phyloP scores from a whole-genome alignment of 1,140 invertebrate species.

The Condylostylus longicornis region DNA sequence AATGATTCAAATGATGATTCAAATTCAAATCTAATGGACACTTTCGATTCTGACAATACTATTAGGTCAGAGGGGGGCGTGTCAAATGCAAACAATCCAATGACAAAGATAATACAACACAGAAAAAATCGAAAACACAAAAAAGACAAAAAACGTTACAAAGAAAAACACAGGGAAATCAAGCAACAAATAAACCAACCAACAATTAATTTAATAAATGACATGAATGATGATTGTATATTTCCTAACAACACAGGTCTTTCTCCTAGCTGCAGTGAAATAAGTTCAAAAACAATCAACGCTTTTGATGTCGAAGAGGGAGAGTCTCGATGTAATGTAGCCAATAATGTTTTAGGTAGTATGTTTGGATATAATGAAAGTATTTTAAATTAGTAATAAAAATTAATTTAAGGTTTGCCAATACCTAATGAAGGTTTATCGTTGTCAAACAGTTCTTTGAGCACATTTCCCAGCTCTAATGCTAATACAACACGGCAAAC shows the following conservation, averaged over 20 bases:
- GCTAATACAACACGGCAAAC: not conserved
- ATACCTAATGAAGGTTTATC: conserved; percentile 10
- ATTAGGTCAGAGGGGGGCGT: not conserved
- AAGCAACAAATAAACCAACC: not conserved
- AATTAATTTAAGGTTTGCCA: not conserved
- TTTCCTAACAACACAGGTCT: too few relatives aligned
- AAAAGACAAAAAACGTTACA: conserved; percentile 1
- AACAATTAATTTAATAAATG: too few relatives aligned
- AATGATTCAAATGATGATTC: too few relatives aligned
- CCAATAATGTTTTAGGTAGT: too few relatives aligned
- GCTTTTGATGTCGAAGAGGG: too few relatives aligned
- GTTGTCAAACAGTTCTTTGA: conserved; percentile 28
- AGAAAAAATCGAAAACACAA: not conserved
- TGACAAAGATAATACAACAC: too few relatives aligned
- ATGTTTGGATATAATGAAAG: too few relatives aligned
- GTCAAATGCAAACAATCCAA: not conserved
- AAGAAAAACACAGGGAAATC: not conserved
- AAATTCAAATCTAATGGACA: conserved; percentile 26
- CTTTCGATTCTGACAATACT: not conserved
- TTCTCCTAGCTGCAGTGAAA: too few relatives aligned
- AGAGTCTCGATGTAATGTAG: too few relatives aligned
- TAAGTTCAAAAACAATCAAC: too few relatives aligned
- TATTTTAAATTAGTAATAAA: too few relatives aligned
- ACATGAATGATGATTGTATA: too few relatives aligned
- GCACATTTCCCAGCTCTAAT: conserved; percentile 16